Base-by-base conservation (phyloP, 2,888 invertebrate species). In the Elmis aenea region DNA sequence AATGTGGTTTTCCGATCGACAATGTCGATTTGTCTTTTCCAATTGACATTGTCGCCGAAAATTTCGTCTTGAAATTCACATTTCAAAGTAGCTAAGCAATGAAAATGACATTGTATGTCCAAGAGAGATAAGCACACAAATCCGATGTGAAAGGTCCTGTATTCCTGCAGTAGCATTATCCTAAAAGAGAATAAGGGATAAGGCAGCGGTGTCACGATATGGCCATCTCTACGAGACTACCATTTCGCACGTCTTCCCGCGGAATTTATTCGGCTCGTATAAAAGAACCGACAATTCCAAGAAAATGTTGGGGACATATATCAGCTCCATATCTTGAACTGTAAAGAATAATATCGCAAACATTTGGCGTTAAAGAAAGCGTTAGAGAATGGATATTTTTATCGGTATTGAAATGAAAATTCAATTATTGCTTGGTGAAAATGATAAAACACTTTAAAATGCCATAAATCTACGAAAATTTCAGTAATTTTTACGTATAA, bases 191-290 rank as follows among this genome's bases (percentile, higher is more conserved):
- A 51, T 49, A 49, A 45, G 45, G 45, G 48, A 49, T 48, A 50
- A 47, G 38, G 45, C 43, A 35, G 33, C 33, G 39, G 38, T 44
- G 50, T 52, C 52, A 54, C 51, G 52, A 48, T 51, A 52, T 50
- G 54, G 48, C 52, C 51, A 52, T 51, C 48, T 50, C 48, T 47
- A 44, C 43, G 42, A 42, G 46, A 46, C 50, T 44, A 51, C 45
- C 49, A 54, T 57, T 59, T 59, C 54, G 52, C 59, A 59, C 57
- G 59, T 57, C 55, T 50, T 54, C 47, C 42, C 37, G 41, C 48
- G 48, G 52, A 55, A 57, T 57, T 54, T 55, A 57, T 57, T 55
- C 46, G 45, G 44, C 45, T 54, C 51, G 47, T 46, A 54, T 57
- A 55, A 55, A 55, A 55, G 54, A 54, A 48, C 51, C 51, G 51